A percentile compares a stretch with the other conserved stretches of the same genome.
Conservation (phyloP, 1,140 invertebrate species). For the Bombus cullumanus region DNA sequence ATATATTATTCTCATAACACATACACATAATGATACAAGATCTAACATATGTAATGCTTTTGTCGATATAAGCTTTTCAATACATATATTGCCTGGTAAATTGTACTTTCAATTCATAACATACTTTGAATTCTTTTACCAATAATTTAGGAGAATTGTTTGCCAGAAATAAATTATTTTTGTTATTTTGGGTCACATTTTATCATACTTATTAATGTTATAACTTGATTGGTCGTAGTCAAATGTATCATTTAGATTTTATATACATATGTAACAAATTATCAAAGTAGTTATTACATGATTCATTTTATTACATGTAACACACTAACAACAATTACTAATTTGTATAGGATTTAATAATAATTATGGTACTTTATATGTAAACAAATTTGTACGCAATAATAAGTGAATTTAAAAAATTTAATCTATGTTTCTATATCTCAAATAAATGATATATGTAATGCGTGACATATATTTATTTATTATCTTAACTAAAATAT, state of each 20-base stretch:
- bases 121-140: not conserved
- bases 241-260: not conserved
- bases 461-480: not conserved
- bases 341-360: too few relatives aligned
- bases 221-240: not conserved
- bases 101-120: not conserved
- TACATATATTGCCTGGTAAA: not conserved
- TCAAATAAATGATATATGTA: too few relatives aligned
- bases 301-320: not conserved
- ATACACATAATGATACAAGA: not conserved
- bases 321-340: not conserved
- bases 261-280: not conserved
- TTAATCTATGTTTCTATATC: not conserved
- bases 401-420: not conserved
- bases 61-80: not conserved
- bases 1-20: not conserved
- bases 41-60: conserved; percentile 5
- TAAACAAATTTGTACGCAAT: not conserved
- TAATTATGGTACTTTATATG: not conserved
- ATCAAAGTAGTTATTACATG: not conserved
- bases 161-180: conserved; percentile 20
- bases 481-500: not conserved
- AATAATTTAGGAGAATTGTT: not conserved
- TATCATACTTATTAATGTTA: conserved; percentile 29
- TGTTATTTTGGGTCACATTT: conserved; percentile 20